Evolutionary conservation across 2,888 invertebrate genomes (phyloP).

Genomic region (Electrophaes corylata): DNA sequence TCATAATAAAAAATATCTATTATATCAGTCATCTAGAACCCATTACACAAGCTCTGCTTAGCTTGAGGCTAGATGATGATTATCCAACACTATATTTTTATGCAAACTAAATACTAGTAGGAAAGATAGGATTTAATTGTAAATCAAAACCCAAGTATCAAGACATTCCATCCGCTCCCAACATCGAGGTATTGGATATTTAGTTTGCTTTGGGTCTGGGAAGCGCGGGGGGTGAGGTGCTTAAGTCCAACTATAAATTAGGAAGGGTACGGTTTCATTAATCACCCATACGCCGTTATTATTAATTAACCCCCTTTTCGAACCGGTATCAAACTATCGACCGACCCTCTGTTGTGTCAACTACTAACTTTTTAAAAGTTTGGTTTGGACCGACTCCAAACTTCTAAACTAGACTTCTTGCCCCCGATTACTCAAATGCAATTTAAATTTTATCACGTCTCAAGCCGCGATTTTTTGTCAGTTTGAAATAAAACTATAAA

Average conservation of each 20-base stretch:
- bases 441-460: too few species aligned
- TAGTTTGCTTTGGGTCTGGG: slow-evolving; percentile 82
- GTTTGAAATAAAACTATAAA: too few species aligned
- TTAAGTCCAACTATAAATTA: slow-evolving; percentile 85
- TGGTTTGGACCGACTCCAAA: slow-evolving; percentile 3
- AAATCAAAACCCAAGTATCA: slow-evolving; percentile 52
- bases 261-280: slow-evolving; percentile 85
- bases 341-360: slow-evolving; percentile 66
- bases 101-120: too few species aligned
- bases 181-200: slow-evolving; percentile 83
- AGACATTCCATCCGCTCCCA: slow-evolving; percentile 50
- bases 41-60: too few species aligned
- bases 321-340: slow-evolving; percentile 81
- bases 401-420: slow-evolving; percentile 3
- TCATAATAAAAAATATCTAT: too few species aligned
- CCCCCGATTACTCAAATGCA: too few species aligned
- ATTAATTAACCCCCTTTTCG: slow-evolving; percentile 83
- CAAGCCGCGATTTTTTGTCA: too few species aligned
- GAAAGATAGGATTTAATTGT: background rate
- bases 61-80: too few species aligned
- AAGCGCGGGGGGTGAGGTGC: slow-evolving; percentile 68
- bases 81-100: too few species aligned
- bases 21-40: too few species aligned
- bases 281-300: slow-evolving; percentile 85
- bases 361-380: slow-evolving; percentile 53